Base-by-base conservation (phyloP, 2,113 vertebrate species). In the Hipposideros armiger region DNA sequence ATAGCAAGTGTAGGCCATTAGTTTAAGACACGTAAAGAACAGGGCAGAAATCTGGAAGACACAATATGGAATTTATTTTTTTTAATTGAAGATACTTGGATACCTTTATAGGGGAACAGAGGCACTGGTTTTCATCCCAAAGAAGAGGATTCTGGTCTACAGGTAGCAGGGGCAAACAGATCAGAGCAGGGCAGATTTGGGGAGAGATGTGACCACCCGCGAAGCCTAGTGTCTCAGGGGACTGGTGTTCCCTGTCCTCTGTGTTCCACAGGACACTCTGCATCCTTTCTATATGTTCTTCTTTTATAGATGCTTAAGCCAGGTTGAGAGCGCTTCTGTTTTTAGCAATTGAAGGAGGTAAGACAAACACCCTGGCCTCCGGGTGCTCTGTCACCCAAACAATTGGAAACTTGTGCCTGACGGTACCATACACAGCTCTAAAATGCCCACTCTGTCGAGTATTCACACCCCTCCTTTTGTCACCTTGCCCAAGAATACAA, bases 131-230 rank as follows among this genome's bases (percentile, higher is more conserved):
- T 81, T 85, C 56, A 56, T 30, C 28, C 69, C 20, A 2, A 76
- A 47, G 64, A 66, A 76, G 80, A 91, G n/a, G 54, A 72, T 40
- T 67, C 36, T 77, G 56, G 52, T 45, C 32, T 22, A 7, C 66
- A 60, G 66, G 26, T 47, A 62, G 73, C 11, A 11, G 52, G 30
- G 77, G 24, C 8, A 11, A 5, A 9, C 67, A 22, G 58, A 64
- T 36, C 30, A 0, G 7, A 52, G 24, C 6, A 13, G 22, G 42
- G 17, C 17, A 67, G 26, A 17, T 13, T 0, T 4, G n/a, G 45
- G 24, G n/a, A 47, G 17, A 3, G 30, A 7, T 0, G 0, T 1
- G 56, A 5, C n/a, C 20, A 26, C 52, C 1, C 0, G 0, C n/a
- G 30, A 7, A n/a, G 14, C 36, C 85, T 15, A 6, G 13, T 7